phyloP scores from a whole-genome alignment of 2,888 invertebrate genomes.

The Ectemnius cavifrons region DNA sequence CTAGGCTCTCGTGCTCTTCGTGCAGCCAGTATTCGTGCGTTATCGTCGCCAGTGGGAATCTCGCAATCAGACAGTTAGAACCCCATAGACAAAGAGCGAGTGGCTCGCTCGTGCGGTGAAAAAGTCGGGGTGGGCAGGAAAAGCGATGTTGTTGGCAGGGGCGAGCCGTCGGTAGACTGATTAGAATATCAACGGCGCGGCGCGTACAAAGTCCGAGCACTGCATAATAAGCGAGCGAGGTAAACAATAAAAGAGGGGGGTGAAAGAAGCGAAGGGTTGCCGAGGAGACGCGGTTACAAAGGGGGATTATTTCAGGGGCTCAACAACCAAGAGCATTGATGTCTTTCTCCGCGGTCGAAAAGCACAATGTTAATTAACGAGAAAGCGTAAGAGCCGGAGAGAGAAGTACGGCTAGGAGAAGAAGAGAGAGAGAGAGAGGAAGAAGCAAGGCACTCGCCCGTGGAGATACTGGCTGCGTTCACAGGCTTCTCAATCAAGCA shows the following conservation, averaged over 20 bases:
- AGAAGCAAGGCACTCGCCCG: conserved; percentile 1
- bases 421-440: conserved; percentile 27
- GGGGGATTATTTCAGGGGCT: conserved; percentile 54
- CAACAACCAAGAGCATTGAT: conserved; percentile 65
- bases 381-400: conserved; percentile 55
- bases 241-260: conserved; percentile 71
- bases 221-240: conserved; percentile 70
- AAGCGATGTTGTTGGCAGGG: conserved; percentile 26
- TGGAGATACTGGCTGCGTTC: conserved; percentile 56
- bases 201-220: conserved; percentile 38
- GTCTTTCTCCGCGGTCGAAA: conserved; percentile 69
- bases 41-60: conserved; percentile 56
- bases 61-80: conserved; percentile 14
- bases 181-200: conserved; percentile 70
- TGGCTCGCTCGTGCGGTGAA: not conserved
- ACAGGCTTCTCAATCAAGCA: conserved; percentile 73
- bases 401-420: conserved; percentile 5
- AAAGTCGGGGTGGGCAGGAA: not conserved
- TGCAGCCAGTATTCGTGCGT: conserved; percentile 51
- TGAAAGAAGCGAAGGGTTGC: conserved; percentile 47
- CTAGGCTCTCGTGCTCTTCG: conserved; percentile 40
- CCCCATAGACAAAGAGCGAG: not conserved
- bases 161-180: conserved; percentile 54
- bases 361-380: conserved; percentile 75
- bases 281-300: conserved; percentile 47